Evolutionary conservation across 2,113 vertebrate species (phyloP).

Genomic region (Perognathus longimembris): DNA sequence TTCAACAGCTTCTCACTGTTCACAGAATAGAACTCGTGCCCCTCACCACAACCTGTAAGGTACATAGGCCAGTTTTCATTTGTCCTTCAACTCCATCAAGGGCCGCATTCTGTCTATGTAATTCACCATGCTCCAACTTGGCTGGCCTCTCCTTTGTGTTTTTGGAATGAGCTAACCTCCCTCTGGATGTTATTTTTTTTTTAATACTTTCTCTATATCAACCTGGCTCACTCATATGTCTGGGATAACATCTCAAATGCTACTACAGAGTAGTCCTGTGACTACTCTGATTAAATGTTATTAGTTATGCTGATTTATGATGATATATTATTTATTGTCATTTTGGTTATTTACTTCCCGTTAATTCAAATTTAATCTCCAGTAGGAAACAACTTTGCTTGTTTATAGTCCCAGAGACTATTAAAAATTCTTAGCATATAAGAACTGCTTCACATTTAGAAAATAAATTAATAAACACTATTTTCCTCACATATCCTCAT

Average conservation of each 20-base stretch:
- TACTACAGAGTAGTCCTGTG: accelerated
- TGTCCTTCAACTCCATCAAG: background rate
- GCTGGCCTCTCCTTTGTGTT: background rate
- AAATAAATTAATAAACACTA: background rate
- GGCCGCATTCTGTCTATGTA: accelerated
- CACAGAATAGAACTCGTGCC: background rate
- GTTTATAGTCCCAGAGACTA: background rate
- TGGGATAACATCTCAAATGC: background rate
- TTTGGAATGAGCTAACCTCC: background rate
- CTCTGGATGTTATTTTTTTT: background rate
- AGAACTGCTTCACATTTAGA: too few species aligned
- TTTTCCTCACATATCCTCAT: background rate
- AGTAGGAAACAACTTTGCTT: background rate
- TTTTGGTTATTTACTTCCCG: background rate
- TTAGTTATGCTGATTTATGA: background rate
- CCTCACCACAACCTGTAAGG: accelerated
- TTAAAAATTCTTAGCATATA: background rate
- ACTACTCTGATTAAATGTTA: background rate
- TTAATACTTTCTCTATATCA: too few species aligned
- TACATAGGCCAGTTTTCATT: accelerated
- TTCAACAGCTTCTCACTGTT: background rate
- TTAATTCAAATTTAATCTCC: background rate
- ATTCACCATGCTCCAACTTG: background rate
- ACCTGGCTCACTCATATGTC: background rate
- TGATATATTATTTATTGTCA: background rate